phyloP scores from a whole-genome alignment of 2,797 vertebrate species.

The Lagocephalus sceleratus region DNA sequence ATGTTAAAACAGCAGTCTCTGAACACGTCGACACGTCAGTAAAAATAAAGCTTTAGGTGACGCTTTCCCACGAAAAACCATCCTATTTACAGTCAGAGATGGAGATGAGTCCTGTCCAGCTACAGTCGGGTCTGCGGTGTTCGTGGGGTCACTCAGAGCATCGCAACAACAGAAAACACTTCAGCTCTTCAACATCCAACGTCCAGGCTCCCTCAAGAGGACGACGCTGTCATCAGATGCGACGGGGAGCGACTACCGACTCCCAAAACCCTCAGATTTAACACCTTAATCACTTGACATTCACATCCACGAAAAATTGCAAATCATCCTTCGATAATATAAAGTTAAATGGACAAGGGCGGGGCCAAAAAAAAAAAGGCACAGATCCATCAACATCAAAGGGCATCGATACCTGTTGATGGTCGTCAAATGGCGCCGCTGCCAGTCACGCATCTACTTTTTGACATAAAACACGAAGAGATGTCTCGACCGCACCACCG shows the following conservation, averaged over 20 bases:
- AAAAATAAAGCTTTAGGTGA: conserved; percentile 76
- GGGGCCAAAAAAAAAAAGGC: conserved; percentile 48
- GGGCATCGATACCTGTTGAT: background rate
- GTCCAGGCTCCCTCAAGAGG: too few species aligned
- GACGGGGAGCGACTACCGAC: too few species aligned
- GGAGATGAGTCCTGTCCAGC: conserved; percentile 66
- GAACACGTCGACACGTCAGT: conserved; percentile 59
- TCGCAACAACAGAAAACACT: conserved; percentile 17
- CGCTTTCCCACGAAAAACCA: conserved; percentile 39
- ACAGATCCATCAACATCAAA: conserved; percentile 38
- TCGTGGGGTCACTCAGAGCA: conserved; percentile 6
- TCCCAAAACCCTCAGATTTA: too few species aligned
- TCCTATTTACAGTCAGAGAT: conserved; percentile 62
- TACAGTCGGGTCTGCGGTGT: conserved; percentile 28
- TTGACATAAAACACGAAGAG: too few species aligned
- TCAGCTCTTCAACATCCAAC: too few species aligned
- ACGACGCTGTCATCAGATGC: too few species aligned
- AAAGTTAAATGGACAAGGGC: conserved; percentile 8
- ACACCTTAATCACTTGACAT: background rate
- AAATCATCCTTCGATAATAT: conserved; percentile 20
- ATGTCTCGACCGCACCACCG: too few species aligned
- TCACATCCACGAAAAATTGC: background rate
- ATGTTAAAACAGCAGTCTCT: conserved; percentile 64
- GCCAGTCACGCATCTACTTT: too few species aligned
- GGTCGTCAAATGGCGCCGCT: too few species aligned